A percentile compares a stretch with the other conserved stretches of the same genome.
Evolutionary conservation across 2,113 vertebrate genomes (phyloP).

Genomic region (Lepisosteus osseus): DNA sequence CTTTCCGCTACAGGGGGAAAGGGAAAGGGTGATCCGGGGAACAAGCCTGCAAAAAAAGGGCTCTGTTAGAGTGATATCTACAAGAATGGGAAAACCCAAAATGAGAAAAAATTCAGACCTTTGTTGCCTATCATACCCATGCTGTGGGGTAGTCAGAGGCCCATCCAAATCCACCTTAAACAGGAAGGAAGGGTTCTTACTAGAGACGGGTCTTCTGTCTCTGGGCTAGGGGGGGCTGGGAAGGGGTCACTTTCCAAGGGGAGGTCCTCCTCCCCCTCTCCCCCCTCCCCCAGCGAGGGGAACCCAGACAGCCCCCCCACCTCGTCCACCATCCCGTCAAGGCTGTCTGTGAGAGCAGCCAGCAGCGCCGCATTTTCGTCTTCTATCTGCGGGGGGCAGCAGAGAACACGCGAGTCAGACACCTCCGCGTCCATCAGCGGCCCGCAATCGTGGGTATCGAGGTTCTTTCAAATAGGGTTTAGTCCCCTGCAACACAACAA

Average conservation of each 20-base stretch:
- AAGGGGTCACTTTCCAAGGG: constrained; percentile 55
- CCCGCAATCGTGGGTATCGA: no score
- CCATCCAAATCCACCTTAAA: constrained; percentile 71
- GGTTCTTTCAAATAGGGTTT: no score
- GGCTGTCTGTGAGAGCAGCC: constrained; percentile 88
- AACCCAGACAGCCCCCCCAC: constrained; percentile 85
- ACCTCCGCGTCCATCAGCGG: no score
- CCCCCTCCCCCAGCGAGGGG: constrained; percentile 75
- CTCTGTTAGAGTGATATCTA: constrained; percentile 37
- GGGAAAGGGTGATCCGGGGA: constrained; percentile 10
- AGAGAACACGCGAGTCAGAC: no score
- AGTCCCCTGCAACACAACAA: no score
- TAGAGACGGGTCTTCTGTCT: constrained; percentile 88
- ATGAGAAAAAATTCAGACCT: constrained; percentile 83
- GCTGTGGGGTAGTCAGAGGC: constrained; percentile 70
- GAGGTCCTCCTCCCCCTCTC: constrained; percentile 63
- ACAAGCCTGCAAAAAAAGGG: constrained; percentile 36
- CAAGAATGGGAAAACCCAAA: constrained; percentile 57
- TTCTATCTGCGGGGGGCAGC: constrained; percentile 70
- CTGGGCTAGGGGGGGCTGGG: constrained; percentile 62
- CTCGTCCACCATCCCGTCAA: constrained; percentile 90
- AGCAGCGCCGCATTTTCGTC: constrained; percentile 93
- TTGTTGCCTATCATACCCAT: constrained; percentile 74
- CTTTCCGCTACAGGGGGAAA: constrained; percentile 1
- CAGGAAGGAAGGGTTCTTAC: constrained; percentile 80